Evolutionary conservation across 2,113 vertebrate genomes (phyloP), one percentile per base, ranked within the genome.

Genomic region (Sigmodon hispidus): DNA sequence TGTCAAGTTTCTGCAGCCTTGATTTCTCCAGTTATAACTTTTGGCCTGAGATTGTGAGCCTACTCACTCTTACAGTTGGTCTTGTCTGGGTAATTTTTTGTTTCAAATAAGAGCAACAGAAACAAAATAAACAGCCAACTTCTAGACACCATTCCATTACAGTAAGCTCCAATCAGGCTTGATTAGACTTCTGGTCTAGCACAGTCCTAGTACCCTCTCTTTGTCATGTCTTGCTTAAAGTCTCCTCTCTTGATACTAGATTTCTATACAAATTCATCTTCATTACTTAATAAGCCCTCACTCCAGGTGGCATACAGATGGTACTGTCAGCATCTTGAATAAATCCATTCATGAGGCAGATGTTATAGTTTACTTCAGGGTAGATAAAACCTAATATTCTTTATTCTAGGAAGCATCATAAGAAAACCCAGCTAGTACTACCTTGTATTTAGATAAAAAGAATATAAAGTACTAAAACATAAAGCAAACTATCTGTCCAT

Each of bases 371-470:
- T 16, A 85, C 81, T 77, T 70, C 31, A 26, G 40, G 24, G 45
- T 59, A 43, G 36, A 0, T 69, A 1, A 83, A 83, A 61, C 63
- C 34, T 65, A 77, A 88, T n/a, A 55, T n/a, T 55, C 21, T n/a
- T 80, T 55, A 55, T 57, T 24, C 77, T 57, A n/a, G 19, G 77
- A 80, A 10, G 19, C 50, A 55, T 4, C 31, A n/a, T 55, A 55
- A 80, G 77, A 40, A 92, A 26, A 63, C 63, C 50, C 10, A 76
- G 22, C 17, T 84, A 34, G 48, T 24, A 69, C 83, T 12, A 26
- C 7, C 48, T 73, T 73, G 24, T 24, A 67, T n/a, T 70, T 81
- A 94, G 48, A 36, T 65, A 90, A 91, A 93, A 83, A 19, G 36
- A 57, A 81, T 59, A 29, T 87, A 76, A 93, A 69, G 36, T 57